Evolutionary conservation across 1,140 invertebrate genomes (phyloP), one percentile per base, ranked within the genome.

Genomic region (Calliopsis andreniformis): DNA sequence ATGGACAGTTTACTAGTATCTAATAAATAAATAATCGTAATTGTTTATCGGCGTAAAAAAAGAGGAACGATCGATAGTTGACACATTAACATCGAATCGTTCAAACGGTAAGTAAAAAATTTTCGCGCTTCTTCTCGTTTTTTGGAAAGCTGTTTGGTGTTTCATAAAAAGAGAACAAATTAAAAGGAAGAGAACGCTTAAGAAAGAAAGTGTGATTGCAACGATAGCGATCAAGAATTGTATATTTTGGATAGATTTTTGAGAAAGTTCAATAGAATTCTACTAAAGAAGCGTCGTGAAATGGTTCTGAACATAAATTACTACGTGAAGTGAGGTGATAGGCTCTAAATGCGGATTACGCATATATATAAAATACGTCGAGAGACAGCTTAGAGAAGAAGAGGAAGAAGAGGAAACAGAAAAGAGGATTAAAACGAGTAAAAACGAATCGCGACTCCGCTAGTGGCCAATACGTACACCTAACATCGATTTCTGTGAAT

Each of bases 301-400:
- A 45, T 32, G 66, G 56, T 56, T 35, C 20, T 32, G 61, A 80
- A 78, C 80, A 86, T 86, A 87, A 86, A 86, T 86, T 81, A 82
- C 66, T 83, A 81, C 53, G 56, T 43, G 55, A 45, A 58, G 62
- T 43, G 77, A 39, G 63, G 78, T 14, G 51, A 10, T 3, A 51
- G 51, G 35, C 39, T 23, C 56, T 59, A 28, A 49, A 75, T 58
- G 47, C 67, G 58, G 16, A 55, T 35, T 56, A n/a, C n/a, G n/a
- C n/a, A 47, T 59, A 73, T 59, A 51, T 12, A 55, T 53, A 42
- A 63, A 49, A 30, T 67, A 30, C 23, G 30, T 39, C 14, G 53
- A 49, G 51, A 71, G 20, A n/a, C 18, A 58, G 64, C 49, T 63
- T 43, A 63, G 14, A 43, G 39, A 35, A 47, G 20, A 8, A 16